Evolutionary conservation across 2,888 invertebrate species (phyloP).

Genomic region (Torymus tubicola): DNA sequence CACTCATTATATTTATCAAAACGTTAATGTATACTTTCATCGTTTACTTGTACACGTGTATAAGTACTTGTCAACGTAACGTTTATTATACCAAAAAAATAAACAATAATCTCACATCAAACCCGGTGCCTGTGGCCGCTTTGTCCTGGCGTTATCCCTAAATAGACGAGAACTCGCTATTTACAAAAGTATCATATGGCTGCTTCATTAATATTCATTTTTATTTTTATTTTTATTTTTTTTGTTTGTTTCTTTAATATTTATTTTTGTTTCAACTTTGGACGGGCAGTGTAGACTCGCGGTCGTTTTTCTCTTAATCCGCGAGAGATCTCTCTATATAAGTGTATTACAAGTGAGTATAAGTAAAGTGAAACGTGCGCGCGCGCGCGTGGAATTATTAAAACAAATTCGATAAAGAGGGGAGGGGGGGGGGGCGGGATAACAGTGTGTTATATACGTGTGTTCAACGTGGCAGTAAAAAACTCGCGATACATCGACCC

Average conservation of each 20-base stretch:
- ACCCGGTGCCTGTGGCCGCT: no score
- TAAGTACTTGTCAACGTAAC: background rate
- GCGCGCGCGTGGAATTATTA: no score
- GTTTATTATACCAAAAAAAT: no score
- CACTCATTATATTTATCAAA: no score
- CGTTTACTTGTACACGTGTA: slow-evolving; percentile 1
- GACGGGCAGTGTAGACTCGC: slow-evolving; percentile 71
- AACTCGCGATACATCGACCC: no score
- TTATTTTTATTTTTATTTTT: no score
- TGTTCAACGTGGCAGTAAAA: no score
- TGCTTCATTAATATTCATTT: background rate
- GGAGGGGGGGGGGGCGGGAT: background rate
- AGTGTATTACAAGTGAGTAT: no score
- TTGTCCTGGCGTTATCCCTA: background rate
- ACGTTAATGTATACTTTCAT: background rate
- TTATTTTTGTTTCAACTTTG: background rate
- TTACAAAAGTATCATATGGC: background rate
- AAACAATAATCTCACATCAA: no score
- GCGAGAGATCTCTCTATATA: slow-evolving; percentile 6
- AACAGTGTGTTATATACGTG: background rate
- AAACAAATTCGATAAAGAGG: no score
- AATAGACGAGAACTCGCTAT: background rate
- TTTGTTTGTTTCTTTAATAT: no score
- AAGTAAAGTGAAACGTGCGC: no score
- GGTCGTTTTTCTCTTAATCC: slow-evolving; percentile 25